Percentiles rank a stretch among this genome's conserved stretches.
These are phyloP conservation scores for Papilio polyxenes DNA, from an alignment of 1,140 invertebrate species.

Conservation along the genomic window DNA sequence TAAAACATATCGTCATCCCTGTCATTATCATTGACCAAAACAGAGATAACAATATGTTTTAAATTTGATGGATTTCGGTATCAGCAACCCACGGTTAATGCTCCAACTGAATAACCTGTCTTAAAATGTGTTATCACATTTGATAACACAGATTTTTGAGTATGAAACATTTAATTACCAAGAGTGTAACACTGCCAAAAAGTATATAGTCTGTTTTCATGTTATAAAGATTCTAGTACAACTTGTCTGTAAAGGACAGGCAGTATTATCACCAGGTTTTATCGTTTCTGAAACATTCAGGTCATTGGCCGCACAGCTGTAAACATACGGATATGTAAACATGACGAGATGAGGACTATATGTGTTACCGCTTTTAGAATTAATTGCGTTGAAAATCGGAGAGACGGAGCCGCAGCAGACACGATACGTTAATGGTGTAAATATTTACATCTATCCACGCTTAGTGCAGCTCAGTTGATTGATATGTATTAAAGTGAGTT, in stretches of 20 bases:
- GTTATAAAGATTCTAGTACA: neutral
- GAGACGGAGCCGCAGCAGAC: neutral
- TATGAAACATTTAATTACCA: no score
- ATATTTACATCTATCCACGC: constrained; percentile 5
- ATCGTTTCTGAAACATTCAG: neutral
- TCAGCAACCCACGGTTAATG: no score
- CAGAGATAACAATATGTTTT: no score
- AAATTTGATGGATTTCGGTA: no score
- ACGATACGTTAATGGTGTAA: neutral
- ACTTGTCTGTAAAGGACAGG: neutral
- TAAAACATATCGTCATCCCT: no score
- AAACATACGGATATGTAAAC: neutral
- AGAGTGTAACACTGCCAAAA: neutral
- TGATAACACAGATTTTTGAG: no score
- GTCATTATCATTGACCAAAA: no score
- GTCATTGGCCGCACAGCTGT: neutral
- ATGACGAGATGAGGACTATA: constrained; percentile 6
- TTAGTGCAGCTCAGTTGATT: neutral
- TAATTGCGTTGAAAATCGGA: constrained; percentile 11
- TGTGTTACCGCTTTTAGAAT: constrained; percentile 27
- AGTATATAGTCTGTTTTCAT: neutral
- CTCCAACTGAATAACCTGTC: no score
- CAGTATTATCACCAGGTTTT: neutral
- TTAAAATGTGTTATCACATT: no score
- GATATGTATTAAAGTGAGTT: neutral